Base-by-base conservation (phyloP, 2,888 invertebrate species). In the Platypus cylindrus region DNA sequence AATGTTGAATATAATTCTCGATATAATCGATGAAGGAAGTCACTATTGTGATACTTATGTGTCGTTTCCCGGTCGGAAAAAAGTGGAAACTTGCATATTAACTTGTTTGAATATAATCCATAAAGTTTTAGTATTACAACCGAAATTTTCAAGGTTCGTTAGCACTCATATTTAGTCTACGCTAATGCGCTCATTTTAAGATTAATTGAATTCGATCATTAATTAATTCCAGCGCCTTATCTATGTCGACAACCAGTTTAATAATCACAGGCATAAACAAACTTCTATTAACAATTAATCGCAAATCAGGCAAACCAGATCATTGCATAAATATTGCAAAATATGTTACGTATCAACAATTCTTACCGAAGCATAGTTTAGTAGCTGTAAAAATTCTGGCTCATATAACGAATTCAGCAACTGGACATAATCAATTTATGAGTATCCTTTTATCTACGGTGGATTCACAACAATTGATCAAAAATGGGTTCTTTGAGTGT, bases 401-500 rank as follows among this genome's bases (percentile, higher is more conserved):
- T 25, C 65, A 70, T n/a, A 68, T 81, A 36, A 73, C 78, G 34
- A 63, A 59, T 45, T 69, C 76, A 20, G 75, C 81, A 0, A 67
- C 73, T 24, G 71, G 77, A 3, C 79, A 79, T 45, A 65, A 69
- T 0, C 79, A 82, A 49, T 66, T 85, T 3, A 65, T 89, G 14
- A 78, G 78, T 20, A 73, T 82, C 34, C 75, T 87, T 39, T 69
- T 78, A 0, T 73, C 77, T 9, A 71, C 76, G 31, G 68, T 71
- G 31, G 64, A 67, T 18, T 60, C 68, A 2, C 64, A 68, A 25
- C 65, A 68, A 0, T 66, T 71, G 30, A 73, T 91, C 33, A 60
- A 80, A 15, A 78, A 79, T 51, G 81, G 85, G 1, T 91, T 93
- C 64, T 89, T 91, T 5, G 86, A 91, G 50, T 84, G 86, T 53